Percentiles rank a stretch among this genome's conserved stretches.
These are phyloP conservation scores for Stratiolaelaps scimitus DNA, from an alignment of 1,140 invertebrate genomes.

Conservation along the genomic window DNA sequence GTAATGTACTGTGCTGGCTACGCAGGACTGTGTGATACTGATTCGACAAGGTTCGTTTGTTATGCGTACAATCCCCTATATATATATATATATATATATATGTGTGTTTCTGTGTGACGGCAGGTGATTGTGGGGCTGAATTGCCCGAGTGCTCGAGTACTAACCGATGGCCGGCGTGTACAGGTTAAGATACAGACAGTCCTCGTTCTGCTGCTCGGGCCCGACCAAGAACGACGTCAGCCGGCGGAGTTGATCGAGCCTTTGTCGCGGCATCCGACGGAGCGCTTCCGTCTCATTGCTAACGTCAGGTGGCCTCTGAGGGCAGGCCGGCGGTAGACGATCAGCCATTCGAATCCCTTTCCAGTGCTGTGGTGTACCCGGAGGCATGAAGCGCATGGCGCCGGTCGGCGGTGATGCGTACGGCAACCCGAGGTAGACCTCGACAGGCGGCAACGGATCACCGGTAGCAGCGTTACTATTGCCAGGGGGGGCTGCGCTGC, in stretches of 20 bases:
- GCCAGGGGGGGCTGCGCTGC: background rate
- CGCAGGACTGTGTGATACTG: too few relatives aligned
- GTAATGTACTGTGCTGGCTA: too few relatives aligned
- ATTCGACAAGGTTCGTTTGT: too few relatives aligned
- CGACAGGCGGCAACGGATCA: slow-evolving; percentile 38
- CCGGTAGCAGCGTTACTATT: background rate
- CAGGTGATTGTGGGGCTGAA: too few relatives aligned
- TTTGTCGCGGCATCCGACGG: slow-evolving; percentile 54
- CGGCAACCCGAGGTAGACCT: slow-evolving; percentile 81
- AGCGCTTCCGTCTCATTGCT: slow-evolving; percentile 54
- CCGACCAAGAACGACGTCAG: slow-evolving; percentile 57
- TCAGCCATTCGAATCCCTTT: slow-evolving; percentile 62
- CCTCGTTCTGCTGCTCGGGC: slow-evolving; percentile 64
- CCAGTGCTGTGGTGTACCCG: slow-evolving; percentile 67
- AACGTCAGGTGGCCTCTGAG: slow-evolving; percentile 43
- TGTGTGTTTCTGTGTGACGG: too few relatives aligned
- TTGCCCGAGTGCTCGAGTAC: slow-evolving; percentile 25
- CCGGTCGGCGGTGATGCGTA: slow-evolving; percentile 84
- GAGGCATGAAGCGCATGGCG: slow-evolving; percentile 78
- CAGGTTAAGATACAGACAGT: slow-evolving; percentile 91
- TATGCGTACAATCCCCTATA: too few relatives aligned
- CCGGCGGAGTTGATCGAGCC: slow-evolving; percentile 69
- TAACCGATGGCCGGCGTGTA: slow-evolving; percentile 56
- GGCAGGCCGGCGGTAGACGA: slow-evolving; percentile 36
- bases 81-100: too few relatives aligned